These are phyloP conservation scores for Meriones unguiculatus DNA, from an alignment of 2,113 vertebrate genomes.

Conservation along the genomic window DNA sequence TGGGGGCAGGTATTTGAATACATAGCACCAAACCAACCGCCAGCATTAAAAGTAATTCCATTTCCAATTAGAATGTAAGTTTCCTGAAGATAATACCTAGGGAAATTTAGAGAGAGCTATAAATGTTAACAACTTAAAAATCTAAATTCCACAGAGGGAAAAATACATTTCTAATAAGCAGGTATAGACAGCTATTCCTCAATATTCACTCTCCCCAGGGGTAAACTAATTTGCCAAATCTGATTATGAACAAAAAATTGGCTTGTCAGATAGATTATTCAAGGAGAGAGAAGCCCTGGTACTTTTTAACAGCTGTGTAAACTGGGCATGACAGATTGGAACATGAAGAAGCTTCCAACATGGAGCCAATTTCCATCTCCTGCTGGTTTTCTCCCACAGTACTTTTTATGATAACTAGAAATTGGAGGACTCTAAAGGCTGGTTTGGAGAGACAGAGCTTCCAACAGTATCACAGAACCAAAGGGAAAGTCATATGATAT, in stretches of 20 bases:
- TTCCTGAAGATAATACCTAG: background rate
- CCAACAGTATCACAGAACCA: too few relatives aligned
- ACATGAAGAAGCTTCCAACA: background rate
- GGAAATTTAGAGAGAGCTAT: background rate
- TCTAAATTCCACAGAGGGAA: background rate
- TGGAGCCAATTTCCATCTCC: background rate
- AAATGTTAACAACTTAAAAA: background rate
- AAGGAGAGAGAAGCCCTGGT: background rate
- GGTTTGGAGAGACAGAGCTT: background rate
- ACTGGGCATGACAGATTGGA: constrained; percentile 1
- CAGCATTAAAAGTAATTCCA: background rate
- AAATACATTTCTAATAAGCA: background rate
- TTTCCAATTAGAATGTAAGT: background rate
- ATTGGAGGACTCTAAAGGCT: background rate
- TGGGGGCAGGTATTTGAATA: too few relatives aligned
- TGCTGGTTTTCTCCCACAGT: background rate
- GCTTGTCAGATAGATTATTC: constrained; percentile 8
- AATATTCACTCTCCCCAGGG: background rate
- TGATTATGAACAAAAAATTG: background rate
- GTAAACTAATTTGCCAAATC: background rate
- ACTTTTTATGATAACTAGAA: background rate
- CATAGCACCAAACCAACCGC: too few relatives aligned
- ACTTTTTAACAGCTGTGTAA: constrained; percentile 34
- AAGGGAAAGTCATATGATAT: background rate
- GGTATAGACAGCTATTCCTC: background rate